phyloP scores from a whole-genome alignment of 2,797 vertebrate genomes.

The Lutjanus argentimaculatus region DNA sequence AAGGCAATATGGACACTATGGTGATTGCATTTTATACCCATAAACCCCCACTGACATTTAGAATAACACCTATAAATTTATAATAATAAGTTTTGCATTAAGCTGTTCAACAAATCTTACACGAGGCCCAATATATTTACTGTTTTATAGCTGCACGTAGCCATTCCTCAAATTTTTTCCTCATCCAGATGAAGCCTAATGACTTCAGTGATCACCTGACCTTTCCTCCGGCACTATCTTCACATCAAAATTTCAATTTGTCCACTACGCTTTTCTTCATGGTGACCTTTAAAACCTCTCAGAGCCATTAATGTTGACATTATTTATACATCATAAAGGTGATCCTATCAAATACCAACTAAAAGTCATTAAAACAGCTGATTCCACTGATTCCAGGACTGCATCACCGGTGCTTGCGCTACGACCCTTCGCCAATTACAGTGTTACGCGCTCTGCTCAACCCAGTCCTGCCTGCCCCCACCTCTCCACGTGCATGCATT shows the following conservation, averaged over 20 bases:
- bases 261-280: background rate
- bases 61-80: slow-evolving; percentile 6
- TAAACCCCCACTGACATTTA: background rate
- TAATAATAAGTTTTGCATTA: background rate
- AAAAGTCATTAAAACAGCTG: background rate
- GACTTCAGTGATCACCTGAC: background rate
- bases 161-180: background rate
- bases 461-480: background rate
- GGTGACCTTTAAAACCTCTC: background rate
- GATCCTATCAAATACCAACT: background rate
- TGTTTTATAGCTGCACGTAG: background rate
- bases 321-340: background rate
- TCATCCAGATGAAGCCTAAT: background rate
- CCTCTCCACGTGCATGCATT: background rate
- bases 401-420: no score
- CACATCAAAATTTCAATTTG: background rate
- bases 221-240: background rate
- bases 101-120: background rate
- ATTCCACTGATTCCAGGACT: slow-evolving; percentile 1
- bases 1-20: background rate
- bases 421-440: slow-evolving; percentile 6
- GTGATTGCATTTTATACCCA: background rate
- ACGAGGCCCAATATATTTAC: background rate
- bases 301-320: background rate
- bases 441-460: no score